These are phyloP conservation scores for Brotula barbata DNA, from an alignment of 2,797 vertebrate species.

Conservation along the genomic window DNA sequence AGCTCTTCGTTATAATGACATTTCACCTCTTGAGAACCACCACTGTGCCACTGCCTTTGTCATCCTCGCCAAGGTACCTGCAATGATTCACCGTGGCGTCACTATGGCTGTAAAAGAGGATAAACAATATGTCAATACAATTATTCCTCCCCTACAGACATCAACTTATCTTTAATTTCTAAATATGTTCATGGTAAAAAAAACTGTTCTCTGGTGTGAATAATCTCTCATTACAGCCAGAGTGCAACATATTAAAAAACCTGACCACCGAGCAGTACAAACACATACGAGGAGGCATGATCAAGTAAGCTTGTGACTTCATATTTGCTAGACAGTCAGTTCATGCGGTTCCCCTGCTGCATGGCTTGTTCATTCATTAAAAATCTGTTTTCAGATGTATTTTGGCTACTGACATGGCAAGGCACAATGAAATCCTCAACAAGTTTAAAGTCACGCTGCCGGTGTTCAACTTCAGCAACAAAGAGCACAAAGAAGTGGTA, in stretches of 20 bases:
- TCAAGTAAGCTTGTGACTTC: constrained; percentile 47
- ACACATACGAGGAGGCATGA: constrained; percentile 78
- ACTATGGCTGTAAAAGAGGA: no score
- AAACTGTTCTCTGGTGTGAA: no score
- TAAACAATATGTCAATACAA: no score
- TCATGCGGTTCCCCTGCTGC: background rate
- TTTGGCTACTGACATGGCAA: constrained; percentile 92
- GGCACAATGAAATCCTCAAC: constrained; percentile 90
- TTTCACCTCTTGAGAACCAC: constrained; percentile 93
- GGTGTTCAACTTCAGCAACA: constrained; percentile 87
- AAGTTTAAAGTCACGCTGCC: constrained; percentile 85
- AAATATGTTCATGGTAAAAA: no score
- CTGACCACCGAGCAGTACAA: constrained; percentile 82
- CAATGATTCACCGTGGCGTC: background rate
- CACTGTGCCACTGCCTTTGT: constrained; percentile 92
- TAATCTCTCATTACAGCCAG: constrained; percentile 69
- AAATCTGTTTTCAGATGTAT: constrained; percentile 68
- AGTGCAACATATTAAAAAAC: constrained; percentile 89
- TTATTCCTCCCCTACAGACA: no score
- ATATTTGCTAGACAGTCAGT: no score
- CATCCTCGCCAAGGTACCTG: constrained; percentile 77
- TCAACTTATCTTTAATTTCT: no score
- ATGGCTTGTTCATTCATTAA: constrained; percentile 11
- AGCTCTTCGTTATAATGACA: constrained; percentile 91
- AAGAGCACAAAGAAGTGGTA: constrained; percentile 80